Base-by-base conservation (phyloP, 2,797 vertebrate species). In the Percopsis omiscomaycus region DNA sequence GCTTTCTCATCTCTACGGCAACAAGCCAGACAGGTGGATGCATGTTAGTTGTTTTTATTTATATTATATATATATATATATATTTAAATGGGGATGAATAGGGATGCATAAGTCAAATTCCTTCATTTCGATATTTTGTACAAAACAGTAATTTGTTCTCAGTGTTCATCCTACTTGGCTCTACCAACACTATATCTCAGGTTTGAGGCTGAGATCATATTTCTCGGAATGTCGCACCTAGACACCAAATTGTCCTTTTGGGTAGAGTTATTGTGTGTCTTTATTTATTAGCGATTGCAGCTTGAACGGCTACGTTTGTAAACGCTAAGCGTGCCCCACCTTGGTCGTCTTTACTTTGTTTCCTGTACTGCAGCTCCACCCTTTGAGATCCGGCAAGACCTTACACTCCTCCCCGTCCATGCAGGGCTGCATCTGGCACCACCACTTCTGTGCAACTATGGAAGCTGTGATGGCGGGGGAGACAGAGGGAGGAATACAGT, bases 371-470 rank as follows among this genome's bases (percentile, higher is more conserved):
- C 98, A 99, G 93, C 96, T 98, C 98, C 98, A 99, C 45, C 98
- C 98, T 0, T 97, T 96, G 64, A 96, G 92, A 88, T 99, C 97
- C 0, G 98, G 98, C 87, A 99, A 92, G 64, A 98, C 96, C 84
- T 94, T 97, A 86, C 98, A 99, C 78, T 98, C 96, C 75, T 99
- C 97, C 42, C 95, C 96, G 0, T 91, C 92, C 81, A 99, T 94
- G 81, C 98, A 99, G 1, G 97, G 98, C 80, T 98, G 93, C 98
- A 99, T 99, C 87, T 97, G 96, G 87, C 98, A 99, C 97, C 98
- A 99, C 97, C 96, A 98, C 85, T 95, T 98, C 93, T 98, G 97
- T 77, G 95, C 93, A 88, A 99, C 96, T 69, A 99, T 95, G 85
- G 95, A 95, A 56, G 97, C 97, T 99, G 91, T 11, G 64, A 65